Evolutionary conservation across 2,888 invertebrate genomes (phyloP).

Genomic region (Blastobasis adustella): DNA sequence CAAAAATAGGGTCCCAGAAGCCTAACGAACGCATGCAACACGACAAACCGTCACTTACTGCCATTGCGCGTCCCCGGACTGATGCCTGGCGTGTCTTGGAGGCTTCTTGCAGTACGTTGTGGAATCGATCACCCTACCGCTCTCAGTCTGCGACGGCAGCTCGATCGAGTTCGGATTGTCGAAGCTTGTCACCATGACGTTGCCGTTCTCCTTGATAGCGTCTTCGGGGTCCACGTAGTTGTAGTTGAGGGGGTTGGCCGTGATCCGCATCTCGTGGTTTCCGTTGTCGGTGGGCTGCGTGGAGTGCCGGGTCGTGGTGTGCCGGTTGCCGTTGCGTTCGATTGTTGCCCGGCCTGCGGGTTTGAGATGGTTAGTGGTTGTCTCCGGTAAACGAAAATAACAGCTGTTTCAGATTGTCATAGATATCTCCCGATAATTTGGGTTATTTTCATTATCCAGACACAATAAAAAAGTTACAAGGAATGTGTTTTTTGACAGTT

Average conservation of each 20-base stretch:
- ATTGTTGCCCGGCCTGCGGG: constrained; percentile 74
- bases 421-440: no score
- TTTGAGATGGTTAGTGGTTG: constrained; percentile 5
- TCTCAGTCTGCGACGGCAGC: constrained; percentile 72
- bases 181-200: constrained; percentile 79
- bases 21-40: constrained; percentile 10
- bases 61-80: constrained; percentile 64
- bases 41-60: constrained; percentile 62
- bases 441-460: no score
- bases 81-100: constrained; percentile 44
- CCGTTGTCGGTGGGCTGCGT: constrained; percentile 42
- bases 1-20: no score
- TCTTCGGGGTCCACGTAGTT: constrained; percentile 82
- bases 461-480: no score
- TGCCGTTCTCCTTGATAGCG: constrained; percentile 67
- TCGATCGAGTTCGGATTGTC: constrained; percentile 84
- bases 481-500: no score
- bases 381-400: no score
- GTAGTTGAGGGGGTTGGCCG: constrained; percentile 83
- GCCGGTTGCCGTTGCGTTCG: constrained; percentile 70
- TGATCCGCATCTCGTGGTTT: constrained; percentile 81
- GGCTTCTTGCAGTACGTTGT: constrained; percentile 83
- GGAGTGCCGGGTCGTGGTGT: constrained; percentile 55
- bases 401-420: no score
- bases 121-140: constrained; percentile 71